These are phyloP conservation scores for Elanoides forficatus DNA, from an alignment of 2,113 vertebrate species.

Conservation along the genomic window DNA sequence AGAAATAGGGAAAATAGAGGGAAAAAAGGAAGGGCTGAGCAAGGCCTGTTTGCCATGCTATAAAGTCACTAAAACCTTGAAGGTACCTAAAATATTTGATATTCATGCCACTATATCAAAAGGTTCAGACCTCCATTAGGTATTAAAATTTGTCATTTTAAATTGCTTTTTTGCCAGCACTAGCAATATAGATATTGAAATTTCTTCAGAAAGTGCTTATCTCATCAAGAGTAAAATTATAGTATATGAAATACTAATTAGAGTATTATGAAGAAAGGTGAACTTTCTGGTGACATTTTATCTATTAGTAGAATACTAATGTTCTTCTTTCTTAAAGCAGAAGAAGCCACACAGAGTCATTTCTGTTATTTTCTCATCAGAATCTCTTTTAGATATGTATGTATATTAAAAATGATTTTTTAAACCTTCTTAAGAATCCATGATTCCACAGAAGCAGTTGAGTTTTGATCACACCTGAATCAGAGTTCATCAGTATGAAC, in stretches of 20 bases:
- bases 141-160: slow-evolving; percentile 79
- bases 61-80: slow-evolving; percentile 55
- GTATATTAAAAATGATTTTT: neutral
- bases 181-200: slow-evolving; percentile 76
- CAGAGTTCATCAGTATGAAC: neutral
- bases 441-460: neutral
- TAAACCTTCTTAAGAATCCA: neutral
- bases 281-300: slow-evolving; percentile 77
- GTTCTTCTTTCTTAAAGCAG: slow-evolving; percentile 64
- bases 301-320: slow-evolving; percentile 77
- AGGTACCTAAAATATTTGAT: slow-evolving; percentile 63
- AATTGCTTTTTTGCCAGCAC: slow-evolving; percentile 69
- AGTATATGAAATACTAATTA: slow-evolving; percentile 85
- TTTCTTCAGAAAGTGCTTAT: slow-evolving; percentile 80
- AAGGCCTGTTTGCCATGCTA: neutral
- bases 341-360: slow-evolving; percentile 7
- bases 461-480: neutral
- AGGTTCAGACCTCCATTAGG: slow-evolving; percentile 69
- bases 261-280: slow-evolving; percentile 80
- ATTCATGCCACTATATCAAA: slow-evolving; percentile 65
- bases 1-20: neutral
- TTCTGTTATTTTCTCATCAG: neutral
- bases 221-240: slow-evolving; percentile 81
- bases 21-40: neutral
- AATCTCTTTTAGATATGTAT: neutral